These are phyloP conservation scores for Teleopsis dalmanni DNA, from an alignment of 1,140 invertebrate species.

Conservation along the genomic window DNA sequence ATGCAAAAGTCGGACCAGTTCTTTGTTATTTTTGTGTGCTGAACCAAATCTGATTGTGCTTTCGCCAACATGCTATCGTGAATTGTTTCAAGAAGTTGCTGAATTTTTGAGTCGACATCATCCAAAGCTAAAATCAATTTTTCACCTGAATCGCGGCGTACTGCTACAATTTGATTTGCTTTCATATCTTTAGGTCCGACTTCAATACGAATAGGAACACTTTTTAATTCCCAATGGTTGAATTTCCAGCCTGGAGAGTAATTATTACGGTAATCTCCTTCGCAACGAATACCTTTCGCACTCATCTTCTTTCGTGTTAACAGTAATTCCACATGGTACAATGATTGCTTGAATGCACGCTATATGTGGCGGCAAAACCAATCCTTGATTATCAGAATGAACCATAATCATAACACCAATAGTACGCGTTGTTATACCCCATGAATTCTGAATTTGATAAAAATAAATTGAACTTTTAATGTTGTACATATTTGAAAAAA, in stretches of 20 bases:
- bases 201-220: slow-evolving; percentile 92
- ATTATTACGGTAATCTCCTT: slow-evolving; percentile 85
- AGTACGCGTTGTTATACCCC: slow-evolving; percentile 95
- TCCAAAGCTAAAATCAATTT: slow-evolving; percentile 64
- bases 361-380: slow-evolving; percentile 90
- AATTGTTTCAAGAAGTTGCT: slow-evolving; percentile 68
- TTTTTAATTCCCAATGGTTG: slow-evolving; percentile 99
- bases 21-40: slow-evolving; percentile 61
- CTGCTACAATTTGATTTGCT: slow-evolving; percentile 78
- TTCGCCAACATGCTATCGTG: slow-evolving; percentile 73
- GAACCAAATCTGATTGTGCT: slow-evolving; percentile 69
- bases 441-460: slow-evolving; percentile 98
- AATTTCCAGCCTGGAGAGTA: slow-evolving; percentile 99
- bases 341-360: slow-evolving; percentile 81
- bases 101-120: slow-evolving; percentile 51
- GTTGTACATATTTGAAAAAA: too few species aligned
- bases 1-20: slow-evolving; percentile 76
- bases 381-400: slow-evolving; percentile 93
- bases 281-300: slow-evolving; percentile 59
- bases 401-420: slow-evolving; percentile 94
- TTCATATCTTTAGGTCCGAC: slow-evolving; percentile 93
- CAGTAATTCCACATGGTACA: slow-evolving; percentile 94
- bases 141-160: slow-evolving; percentile 78
- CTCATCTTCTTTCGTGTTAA: slow-evolving; percentile 64
- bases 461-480: too few species aligned